These are phyloP conservation scores for Setipinna tenuifilis DNA, from an alignment of 2,797 vertebrate species.

Conservation along the genomic window DNA sequence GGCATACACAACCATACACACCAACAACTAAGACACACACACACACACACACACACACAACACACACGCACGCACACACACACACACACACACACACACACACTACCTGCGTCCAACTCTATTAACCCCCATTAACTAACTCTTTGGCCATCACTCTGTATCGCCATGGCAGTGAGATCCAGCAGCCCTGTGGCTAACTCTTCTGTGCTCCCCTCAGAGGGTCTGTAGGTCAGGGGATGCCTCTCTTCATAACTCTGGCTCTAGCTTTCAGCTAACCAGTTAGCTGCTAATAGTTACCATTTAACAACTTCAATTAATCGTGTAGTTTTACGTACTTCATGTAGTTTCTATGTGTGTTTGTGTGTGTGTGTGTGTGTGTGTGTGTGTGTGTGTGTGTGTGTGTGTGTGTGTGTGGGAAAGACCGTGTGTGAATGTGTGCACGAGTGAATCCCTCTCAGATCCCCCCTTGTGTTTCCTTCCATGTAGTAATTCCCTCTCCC, in stretches of 20 bases:
- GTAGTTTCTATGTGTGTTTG: constrained; percentile 50
- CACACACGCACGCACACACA: background rate
- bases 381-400: constrained; percentile 13
- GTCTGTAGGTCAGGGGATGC: background rate
- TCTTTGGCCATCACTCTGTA: background rate
- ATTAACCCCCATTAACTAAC: background rate
- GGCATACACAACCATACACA: constrained; percentile 16
- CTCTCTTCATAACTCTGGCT: background rate
- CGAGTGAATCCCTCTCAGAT: background rate
- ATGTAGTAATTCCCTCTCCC: background rate
- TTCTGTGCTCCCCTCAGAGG: background rate
- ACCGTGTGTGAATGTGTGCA: background rate
- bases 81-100: constrained; percentile 21
- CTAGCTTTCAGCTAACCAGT: background rate
- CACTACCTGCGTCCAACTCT: constrained; percentile 59
- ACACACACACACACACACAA: constrained; percentile 20
- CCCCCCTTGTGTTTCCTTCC: background rate
- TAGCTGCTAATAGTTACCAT: background rate
- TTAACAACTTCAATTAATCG: background rate
- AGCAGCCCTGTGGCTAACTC: constrained; percentile 37
- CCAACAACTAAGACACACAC: background rate
- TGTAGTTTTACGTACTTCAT: background rate
- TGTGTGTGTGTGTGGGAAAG: background rate
- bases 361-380: background rate
- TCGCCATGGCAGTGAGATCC: constrained; percentile 38